Percentiles rank a stretch among this genome's conserved stretches.
These are phyloP conservation scores for Marmota monax DNA, from an alignment of 2,113 vertebrate species.

Conservation along the genomic window DNA sequence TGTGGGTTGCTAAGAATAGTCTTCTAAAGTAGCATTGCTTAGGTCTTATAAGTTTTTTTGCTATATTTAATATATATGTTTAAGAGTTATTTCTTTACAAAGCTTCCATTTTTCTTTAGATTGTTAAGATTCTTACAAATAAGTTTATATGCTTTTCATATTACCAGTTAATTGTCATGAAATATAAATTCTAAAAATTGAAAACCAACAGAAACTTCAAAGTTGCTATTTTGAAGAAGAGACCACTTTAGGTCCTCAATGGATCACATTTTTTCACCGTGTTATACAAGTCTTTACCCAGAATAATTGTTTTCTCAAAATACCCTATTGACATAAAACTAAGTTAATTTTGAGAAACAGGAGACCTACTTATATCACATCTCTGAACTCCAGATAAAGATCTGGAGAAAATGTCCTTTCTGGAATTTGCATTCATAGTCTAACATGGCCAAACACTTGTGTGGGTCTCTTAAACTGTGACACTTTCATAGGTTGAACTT, in stretches of 20 bases:
- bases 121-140: background rate
- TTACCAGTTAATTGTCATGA: background rate
- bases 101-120: background rate
- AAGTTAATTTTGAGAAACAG: constrained; percentile 59
- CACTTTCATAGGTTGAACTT: background rate
- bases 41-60: background rate
- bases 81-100: background rate
- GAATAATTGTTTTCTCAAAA: constrained; percentile 35
- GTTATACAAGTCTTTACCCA: background rate
- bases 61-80: background rate
- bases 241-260: background rate
- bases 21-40: constrained; percentile 28
- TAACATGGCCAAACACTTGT: background rate
- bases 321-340: constrained; percentile 2
- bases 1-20: background rate
- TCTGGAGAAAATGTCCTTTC: constrained; percentile 52
- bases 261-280: constrained; percentile 20
- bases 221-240: constrained; percentile 26
- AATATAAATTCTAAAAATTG: constrained; percentile 17
- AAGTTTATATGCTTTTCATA: background rate
- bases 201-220: background rate
- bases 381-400: constrained; percentile 29
- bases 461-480: constrained; percentile 31
- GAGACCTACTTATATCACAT: constrained; percentile 9
- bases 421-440: constrained; percentile 28